Conservation (phyloP, 2,797 vertebrate species). For the Pitangus sulphuratus region DNA sequence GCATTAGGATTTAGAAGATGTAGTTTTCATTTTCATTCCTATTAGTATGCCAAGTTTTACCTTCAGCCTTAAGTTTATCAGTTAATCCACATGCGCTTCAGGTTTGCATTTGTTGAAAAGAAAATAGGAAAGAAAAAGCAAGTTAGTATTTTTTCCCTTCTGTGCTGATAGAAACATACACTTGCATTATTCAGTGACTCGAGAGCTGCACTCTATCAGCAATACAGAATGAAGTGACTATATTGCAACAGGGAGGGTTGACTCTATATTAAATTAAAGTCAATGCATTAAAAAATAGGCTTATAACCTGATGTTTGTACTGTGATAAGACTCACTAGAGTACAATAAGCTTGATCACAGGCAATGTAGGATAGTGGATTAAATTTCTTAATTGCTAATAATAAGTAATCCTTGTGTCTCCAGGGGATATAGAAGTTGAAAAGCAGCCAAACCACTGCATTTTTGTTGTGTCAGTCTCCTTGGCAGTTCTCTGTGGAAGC, state of each 20-base stretch:
- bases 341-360: constrained; percentile 48
- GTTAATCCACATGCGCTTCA: not conserved
- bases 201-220: not conserved
- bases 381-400: constrained; percentile 56
- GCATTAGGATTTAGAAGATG: not conserved
- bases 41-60: not conserved
- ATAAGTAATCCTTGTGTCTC: constrained; percentile 50
- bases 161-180: not conserved
- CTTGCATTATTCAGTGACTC: not conserved
- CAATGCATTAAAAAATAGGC: not conserved
- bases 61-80: not conserved
- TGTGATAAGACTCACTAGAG: constrained; percentile 11
- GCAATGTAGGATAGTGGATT: constrained; percentile 41
- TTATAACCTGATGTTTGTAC: constrained; percentile 34
- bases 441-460: constrained; percentile 38
- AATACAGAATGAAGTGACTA: not conserved
- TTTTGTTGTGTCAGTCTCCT: constrained; percentile 36
- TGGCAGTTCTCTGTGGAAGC: constrained; percentile 7
- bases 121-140: constrained; percentile 2
- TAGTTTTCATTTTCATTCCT: not conserved
- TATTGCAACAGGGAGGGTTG: not conserved
- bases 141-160: not conserved
- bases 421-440: constrained; percentile 10
- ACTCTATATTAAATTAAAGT: not conserved
- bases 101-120: constrained; percentile 11